Evolutionary conservation across 1,140 invertebrate species (phyloP), one percentile per base, ranked within the genome.

Genomic region (Ceratosolen solmsi): DNA sequence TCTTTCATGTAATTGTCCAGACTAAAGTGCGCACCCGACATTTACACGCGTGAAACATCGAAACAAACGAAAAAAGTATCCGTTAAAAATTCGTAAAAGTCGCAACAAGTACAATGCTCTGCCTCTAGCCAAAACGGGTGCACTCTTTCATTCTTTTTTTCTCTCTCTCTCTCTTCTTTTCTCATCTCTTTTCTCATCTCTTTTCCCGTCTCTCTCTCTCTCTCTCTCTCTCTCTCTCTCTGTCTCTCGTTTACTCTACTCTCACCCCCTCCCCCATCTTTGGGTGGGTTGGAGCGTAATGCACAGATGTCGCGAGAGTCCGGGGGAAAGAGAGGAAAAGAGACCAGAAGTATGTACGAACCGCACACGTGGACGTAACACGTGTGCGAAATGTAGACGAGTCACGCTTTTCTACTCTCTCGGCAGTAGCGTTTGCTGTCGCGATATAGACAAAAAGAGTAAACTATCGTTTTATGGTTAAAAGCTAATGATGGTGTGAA

Each of bases 311-410:
- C 63, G 76, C 76, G 49, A 68, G n/a, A 46, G 54, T 41, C 22
- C 33, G 54, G 33, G 22, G 36, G 58, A 51, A n/a, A 74, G 65
- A 79, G 33, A 49, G n/a, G 54, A 75, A 22, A 27, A 60, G 73
- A 60, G 33, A 75, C 11, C 8, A 11, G 25, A 54, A 51, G 30
- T 41, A 22, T 56, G 27, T 70, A 54, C 63, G 38, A 49, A n/a
- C 9, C 36, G 60, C 75, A 79, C 78, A 75, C 79, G 79, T 81
- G 79, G 79, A 75, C 33, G 33, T 41, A 68, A 75, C 72, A 68
- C 71, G 71, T 80, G 79, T 74, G 68, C 25, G 79, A 77, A 25
- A 77, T 49, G 56, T 22, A n/a, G 75, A 72, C 36, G 60, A 78
- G 20, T 68, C 56, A 20, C 36, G 72, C 30, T 74, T 27, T 49